Conservation (phyloP, 2,113 vertebrate genomes). For the Apeltes quadracus region DNA sequence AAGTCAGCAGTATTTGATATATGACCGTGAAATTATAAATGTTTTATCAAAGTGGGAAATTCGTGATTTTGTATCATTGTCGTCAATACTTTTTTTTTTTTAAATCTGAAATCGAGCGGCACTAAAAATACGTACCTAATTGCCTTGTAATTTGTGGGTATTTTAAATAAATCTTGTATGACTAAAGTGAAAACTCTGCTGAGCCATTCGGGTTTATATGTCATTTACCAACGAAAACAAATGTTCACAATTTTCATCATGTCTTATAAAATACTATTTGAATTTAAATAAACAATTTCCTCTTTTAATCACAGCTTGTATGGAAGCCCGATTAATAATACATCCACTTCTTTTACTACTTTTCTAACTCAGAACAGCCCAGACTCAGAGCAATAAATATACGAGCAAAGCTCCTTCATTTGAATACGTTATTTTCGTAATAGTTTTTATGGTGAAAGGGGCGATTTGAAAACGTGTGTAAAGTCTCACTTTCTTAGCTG, state of each 20-base stretch:
- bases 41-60: conserved; percentile 78
- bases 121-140: conserved; percentile 77
- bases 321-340: background rate
- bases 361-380: background rate
- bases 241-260: background rate
- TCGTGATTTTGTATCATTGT: conserved; percentile 77
- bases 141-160: conserved; percentile 80
- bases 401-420: background rate
- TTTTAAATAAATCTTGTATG: conserved; percentile 79
- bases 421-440: conserved; percentile 4
- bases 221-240: conserved; percentile 3
- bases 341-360: background rate
- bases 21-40: conserved; percentile 73
- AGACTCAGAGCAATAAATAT: background rate
- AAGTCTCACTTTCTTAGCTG: conserved; percentile 67
- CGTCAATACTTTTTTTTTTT: conserved; percentile 50
- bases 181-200: conserved; percentile 59
- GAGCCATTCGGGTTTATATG: conserved; percentile 25
- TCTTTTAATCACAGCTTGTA: background rate
- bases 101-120: conserved; percentile 69
- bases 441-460: conserved; percentile 3
- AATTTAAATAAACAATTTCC: background rate
- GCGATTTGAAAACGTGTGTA: conserved; percentile 14
- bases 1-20: conserved; percentile 77
- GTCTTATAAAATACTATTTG: conserved; percentile 3